phyloP scores from a whole-genome alignment of 1,140 invertebrate species.

The Nymphalis io region DNA sequence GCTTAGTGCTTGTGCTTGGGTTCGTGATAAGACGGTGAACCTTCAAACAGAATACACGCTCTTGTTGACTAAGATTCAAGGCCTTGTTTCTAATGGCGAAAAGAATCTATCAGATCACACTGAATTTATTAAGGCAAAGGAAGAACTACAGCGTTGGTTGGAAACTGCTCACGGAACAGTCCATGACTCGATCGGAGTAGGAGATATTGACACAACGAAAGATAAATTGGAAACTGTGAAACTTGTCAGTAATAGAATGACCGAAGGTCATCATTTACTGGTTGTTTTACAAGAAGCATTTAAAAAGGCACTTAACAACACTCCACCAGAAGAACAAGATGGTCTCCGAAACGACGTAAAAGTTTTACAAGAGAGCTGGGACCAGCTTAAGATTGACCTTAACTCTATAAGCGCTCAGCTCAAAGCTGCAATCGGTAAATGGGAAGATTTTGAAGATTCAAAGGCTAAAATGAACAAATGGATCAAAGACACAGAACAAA shows the following conservation, averaged over 20 bases:
- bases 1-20: slow-evolving; percentile 89
- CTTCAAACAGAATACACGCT: slow-evolving; percentile 90
- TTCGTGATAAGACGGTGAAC: slow-evolving; percentile 92
- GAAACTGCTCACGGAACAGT: slow-evolving; percentile 88
- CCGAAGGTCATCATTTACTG: slow-evolving; percentile 93
- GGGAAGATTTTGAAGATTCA: slow-evolving; percentile 90
- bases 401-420: slow-evolving; percentile 89
- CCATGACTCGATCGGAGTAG: slow-evolving; percentile 90
- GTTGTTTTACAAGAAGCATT: slow-evolving; percentile 90
- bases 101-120: slow-evolving; percentile 94
- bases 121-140: slow-evolving; percentile 92
- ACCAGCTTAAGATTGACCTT: slow-evolving; percentile 90
- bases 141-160: slow-evolving; percentile 91
- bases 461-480: slow-evolving; percentile 86
- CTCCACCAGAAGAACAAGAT: slow-evolving; percentile 90
- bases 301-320: slow-evolving; percentile 90
- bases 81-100: slow-evolving; percentile 90
- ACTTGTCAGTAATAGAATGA: slow-evolving; percentile 87
- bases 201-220: slow-evolving; percentile 88
- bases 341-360: slow-evolving; percentile 87
- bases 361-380: slow-evolving; percentile 89
- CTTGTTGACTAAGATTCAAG: slow-evolving; percentile 88
- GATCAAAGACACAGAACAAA: slow-evolving; percentile 85
- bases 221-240: slow-evolving; percentile 91
- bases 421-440: slow-evolving; percentile 88